Conservation (phyloP, 2,797 vertebrate species). For the Trichosurus vulpecula region DNA sequence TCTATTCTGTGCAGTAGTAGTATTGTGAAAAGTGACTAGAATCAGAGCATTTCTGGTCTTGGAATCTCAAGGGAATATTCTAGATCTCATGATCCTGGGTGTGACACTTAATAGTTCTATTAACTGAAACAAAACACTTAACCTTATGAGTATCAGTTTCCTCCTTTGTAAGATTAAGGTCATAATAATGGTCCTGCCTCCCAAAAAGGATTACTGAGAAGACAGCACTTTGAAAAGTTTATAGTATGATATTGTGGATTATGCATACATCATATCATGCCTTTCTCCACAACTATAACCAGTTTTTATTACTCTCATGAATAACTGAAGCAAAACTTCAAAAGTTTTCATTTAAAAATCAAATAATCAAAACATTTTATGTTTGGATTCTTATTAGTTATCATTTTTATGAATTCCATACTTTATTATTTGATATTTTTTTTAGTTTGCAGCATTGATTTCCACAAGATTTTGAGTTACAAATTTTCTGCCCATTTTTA, state of each 20-base stretch:
- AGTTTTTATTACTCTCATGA: neutral
- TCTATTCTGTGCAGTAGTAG: neutral
- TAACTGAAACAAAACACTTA: neutral
- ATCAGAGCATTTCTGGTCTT: neutral
- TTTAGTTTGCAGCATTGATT: too few relatives aligned
- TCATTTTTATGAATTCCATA: too few relatives aligned
- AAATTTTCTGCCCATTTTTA: too few relatives aligned
- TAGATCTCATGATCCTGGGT: neutral
- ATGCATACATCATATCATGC: neutral
- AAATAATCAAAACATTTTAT: neutral
- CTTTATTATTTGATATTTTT: too few relatives aligned
- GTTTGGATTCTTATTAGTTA: neutral
- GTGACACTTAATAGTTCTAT: neutral
- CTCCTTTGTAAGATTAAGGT: neutral
- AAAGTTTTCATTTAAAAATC: neutral
- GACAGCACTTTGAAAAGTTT: neutral
- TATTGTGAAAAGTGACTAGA: neutral
- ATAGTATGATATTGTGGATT: neutral
- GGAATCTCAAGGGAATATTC: neutral
- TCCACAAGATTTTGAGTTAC: too few relatives aligned
- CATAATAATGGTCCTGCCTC: neutral
- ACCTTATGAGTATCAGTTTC: neutral
- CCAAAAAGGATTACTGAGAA: neutral
- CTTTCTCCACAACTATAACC: neutral
- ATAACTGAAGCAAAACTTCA: neutral